Evolutionary conservation across 2,888 invertebrate genomes (phyloP).

Genomic region (Drosophila macrothrix): DNA sequence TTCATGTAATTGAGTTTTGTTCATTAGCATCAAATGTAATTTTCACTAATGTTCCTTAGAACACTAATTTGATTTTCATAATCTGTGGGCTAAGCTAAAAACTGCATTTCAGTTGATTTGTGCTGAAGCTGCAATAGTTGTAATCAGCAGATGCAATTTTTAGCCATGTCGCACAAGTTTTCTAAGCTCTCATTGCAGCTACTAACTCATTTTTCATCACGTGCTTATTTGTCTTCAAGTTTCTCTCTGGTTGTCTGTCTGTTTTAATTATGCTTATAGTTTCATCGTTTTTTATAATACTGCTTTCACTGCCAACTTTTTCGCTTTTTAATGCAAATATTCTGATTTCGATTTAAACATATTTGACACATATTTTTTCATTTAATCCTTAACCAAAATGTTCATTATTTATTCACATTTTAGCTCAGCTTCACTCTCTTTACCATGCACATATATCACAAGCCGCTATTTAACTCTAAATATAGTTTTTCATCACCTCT

Average conservation of each 20-base stretch:
- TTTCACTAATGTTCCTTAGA: not conserved
- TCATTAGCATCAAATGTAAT: not conserved
- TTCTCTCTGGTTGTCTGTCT: constrained; percentile 21
- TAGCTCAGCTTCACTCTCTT: not conserved
- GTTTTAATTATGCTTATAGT: constrained; percentile 36
- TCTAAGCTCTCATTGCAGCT: constrained; percentile 15
- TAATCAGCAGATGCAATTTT: not conserved
- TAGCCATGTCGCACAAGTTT: not conserved
- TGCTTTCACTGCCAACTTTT: constrained; percentile 36
- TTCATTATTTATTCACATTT: not conserved
- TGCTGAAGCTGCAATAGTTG: not conserved
- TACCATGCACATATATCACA: not conserved
- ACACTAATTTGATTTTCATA: not conserved
- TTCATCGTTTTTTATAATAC: constrained; percentile 9
- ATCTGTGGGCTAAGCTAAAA: not conserved
- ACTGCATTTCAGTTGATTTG: not conserved
- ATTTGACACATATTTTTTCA: not conserved
- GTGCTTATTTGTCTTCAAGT: constrained; percentile 13
- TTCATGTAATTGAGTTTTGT: not conserved
- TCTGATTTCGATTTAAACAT: constrained; percentile 19
- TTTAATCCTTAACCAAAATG: constrained; percentile 2
- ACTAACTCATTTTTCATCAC: constrained; percentile 1
- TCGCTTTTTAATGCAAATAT: constrained; percentile 13
- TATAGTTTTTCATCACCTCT: not conserved
- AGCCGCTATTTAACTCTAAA: constrained; percentile 1